Conservation (phyloP, 1,140 invertebrate species). For the Mamestra configurata region DNA sequence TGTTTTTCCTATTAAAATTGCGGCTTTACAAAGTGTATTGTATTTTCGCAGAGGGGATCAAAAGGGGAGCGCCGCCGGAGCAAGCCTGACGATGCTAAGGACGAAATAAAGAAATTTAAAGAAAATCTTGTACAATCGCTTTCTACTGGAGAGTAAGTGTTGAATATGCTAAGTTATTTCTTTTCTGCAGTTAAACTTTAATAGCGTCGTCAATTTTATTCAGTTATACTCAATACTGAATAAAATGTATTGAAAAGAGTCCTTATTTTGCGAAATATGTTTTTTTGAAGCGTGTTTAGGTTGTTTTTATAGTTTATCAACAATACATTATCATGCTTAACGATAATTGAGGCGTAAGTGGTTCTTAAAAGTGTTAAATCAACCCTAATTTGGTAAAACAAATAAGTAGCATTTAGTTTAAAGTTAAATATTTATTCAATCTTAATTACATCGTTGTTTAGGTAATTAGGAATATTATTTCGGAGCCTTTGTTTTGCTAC, state of each 20-base stretch:
- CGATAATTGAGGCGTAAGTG: neutral
- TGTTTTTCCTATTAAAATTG: constrained; percentile 17
- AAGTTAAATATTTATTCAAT: too few species aligned
- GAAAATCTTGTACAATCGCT: constrained; percentile 77
- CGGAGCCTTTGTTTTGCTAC: too few species aligned
- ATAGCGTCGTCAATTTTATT: neutral
- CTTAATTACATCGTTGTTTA: too few species aligned
- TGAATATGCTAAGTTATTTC: neutral
- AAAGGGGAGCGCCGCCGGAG: constrained; percentile 64
- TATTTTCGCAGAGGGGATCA: constrained; percentile 34
- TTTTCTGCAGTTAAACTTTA: neutral
- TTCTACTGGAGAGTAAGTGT: constrained; percentile 71
- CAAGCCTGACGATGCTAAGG: constrained; percentile 66
- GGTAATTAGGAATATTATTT: too few species aligned
- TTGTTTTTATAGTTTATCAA: too few species aligned
- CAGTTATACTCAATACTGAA: too few species aligned
- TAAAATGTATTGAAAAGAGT: too few species aligned
- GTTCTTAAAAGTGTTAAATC: too few species aligned
- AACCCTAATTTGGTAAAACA: too few species aligned
- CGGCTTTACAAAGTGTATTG: constrained; percentile 10
- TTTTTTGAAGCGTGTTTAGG: too few species aligned
- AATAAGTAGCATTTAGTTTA: too few species aligned
- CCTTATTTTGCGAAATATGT: neutral
- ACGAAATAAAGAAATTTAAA: constrained; percentile 81
- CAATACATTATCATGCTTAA: too few species aligned